Evolutionary conservation across 2,113 vertebrate species (phyloP).

Genomic region (Ranitomeya variabilis): DNA sequence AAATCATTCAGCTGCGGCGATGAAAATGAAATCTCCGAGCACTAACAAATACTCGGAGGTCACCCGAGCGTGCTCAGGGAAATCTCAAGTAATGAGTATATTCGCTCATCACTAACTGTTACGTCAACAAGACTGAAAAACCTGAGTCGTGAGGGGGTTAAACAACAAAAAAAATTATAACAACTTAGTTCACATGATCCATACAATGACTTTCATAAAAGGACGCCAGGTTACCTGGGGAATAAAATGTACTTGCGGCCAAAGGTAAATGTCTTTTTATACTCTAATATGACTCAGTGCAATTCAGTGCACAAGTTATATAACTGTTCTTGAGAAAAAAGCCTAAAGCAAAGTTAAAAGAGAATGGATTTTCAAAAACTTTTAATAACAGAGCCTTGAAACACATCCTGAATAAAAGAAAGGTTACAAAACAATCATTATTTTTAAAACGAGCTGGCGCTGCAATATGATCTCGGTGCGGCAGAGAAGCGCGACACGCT

Average conservation of each 20-base stretch:
- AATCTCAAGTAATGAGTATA: no score
- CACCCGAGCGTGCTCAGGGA: no score
- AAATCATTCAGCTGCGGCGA: no score
- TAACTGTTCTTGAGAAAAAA: slow-evolving; percentile 53
- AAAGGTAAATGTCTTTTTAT: slow-evolving; percentile 54
- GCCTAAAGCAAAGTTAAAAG: slow-evolving; percentile 54
- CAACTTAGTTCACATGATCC: slow-evolving; percentile 24
- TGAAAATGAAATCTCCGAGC: no score
- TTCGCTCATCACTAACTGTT: not conserved
- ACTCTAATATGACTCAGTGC: slow-evolving; percentile 31
- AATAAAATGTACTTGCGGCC: slow-evolving; percentile 37
- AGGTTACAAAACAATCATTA: slow-evolving; percentile 34
- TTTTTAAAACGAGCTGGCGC: not conserved
- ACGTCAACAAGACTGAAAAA: not conserved
- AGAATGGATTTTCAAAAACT: slow-evolving; percentile 50
- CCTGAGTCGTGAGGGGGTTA: not conserved
- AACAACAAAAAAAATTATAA: slow-evolving; percentile 13
- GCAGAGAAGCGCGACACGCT: not conserved
- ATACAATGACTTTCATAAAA: slow-evolving; percentile 44
- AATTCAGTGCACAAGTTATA: slow-evolving; percentile 49
- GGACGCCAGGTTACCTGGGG: slow-evolving; percentile 2
- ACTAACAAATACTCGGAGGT: no score
- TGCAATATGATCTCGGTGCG: not conserved
- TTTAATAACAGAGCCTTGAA: slow-evolving; percentile 37
- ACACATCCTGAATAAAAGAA: slow-evolving; percentile 12